phyloP scores from a whole-genome alignment of 2,888 invertebrate species.

The Disparrhopalites patrizii region DNA sequence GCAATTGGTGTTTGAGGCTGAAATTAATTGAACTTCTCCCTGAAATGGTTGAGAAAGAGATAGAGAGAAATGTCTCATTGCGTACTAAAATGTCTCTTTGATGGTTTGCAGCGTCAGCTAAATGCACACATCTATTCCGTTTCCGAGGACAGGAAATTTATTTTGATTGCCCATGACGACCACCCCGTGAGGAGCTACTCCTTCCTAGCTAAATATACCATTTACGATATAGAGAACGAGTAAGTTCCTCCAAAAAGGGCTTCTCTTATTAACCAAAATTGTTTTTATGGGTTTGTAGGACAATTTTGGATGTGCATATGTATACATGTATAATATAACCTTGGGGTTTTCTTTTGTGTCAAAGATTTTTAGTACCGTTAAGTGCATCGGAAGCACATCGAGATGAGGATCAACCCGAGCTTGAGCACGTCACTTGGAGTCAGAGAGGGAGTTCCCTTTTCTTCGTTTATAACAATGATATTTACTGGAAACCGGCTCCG shows the following conservation, averaged over 20 bases:
- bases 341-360: no score
- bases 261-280: no score
- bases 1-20: no score
- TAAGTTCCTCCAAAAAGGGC: neutral
- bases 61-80: no score
- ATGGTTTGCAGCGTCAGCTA: conserved; percentile 63
- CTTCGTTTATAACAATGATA: neutral
- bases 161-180: conserved; percentile 69
- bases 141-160: conserved; percentile 72
- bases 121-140: conserved; percentile 73
- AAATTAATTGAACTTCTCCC: no score
- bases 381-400: conserved; percentile 30
- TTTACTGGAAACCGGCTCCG: neutral
- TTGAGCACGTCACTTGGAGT: conserved; percentile 63
- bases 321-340: no score
- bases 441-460: neutral
- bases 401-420: conserved; percentile 58
- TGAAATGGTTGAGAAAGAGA: no score
- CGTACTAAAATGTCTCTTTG: neutral
- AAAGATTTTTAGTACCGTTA: neutral
- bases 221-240: conserved; percentile 45
- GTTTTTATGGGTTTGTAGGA: no score
- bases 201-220: conserved; percentile 45
- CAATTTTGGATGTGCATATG: no score
- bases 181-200: conserved; percentile 51